These are phyloP conservation scores for Drosophila merina DNA, from an alignment of 2,888 invertebrate species.

Conservation along the genomic window DNA sequence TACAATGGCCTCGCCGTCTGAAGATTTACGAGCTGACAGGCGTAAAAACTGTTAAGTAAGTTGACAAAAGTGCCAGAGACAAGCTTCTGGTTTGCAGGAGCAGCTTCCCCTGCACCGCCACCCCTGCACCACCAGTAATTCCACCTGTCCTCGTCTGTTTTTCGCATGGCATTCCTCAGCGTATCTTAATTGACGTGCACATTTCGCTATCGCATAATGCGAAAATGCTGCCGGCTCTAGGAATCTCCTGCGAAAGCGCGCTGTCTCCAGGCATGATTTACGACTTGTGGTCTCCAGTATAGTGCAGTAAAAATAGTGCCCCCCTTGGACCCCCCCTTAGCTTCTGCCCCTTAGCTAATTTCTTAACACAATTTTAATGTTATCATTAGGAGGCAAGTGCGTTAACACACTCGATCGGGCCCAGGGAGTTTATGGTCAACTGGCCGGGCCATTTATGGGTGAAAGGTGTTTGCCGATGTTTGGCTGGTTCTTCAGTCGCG, in stretches of 20 bases:
- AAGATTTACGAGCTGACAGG: conserved; percentile 79
- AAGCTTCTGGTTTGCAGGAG: conserved; percentile 46
- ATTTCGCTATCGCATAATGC: conserved; percentile 79
- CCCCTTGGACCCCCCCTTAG: not conserved
- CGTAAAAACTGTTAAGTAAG: conserved; percentile 79
- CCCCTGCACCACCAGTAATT: conserved; percentile 40
- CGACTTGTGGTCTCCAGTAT: conserved; percentile 50
- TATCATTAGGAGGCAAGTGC: conserved; percentile 74
- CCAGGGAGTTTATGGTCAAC: conserved; percentile 51
- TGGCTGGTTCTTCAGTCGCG: conserved; percentile 49
- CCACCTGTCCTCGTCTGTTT: conserved; percentile 63
- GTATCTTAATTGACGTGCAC: conserved; percentile 80
- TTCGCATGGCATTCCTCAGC: conserved; percentile 69
- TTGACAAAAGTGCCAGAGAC: conserved; percentile 75
- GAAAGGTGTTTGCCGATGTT: conserved; percentile 57
- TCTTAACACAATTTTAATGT: conserved; percentile 79
- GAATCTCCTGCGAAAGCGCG: conserved; percentile 20
- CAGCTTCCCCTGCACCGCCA: not conserved
- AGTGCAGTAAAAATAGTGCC: not conserved
- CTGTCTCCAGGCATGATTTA: conserved; percentile 61
- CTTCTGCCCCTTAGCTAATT: conserved; percentile 61
- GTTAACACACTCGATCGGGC: conserved; percentile 48
- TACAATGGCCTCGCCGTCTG: conserved; percentile 32
- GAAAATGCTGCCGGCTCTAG: conserved; percentile 67
- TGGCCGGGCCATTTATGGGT: conserved; percentile 67